Conservation (phyloP, 2,797 vertebrate genomes). For the Podargus strigoides region DNA sequence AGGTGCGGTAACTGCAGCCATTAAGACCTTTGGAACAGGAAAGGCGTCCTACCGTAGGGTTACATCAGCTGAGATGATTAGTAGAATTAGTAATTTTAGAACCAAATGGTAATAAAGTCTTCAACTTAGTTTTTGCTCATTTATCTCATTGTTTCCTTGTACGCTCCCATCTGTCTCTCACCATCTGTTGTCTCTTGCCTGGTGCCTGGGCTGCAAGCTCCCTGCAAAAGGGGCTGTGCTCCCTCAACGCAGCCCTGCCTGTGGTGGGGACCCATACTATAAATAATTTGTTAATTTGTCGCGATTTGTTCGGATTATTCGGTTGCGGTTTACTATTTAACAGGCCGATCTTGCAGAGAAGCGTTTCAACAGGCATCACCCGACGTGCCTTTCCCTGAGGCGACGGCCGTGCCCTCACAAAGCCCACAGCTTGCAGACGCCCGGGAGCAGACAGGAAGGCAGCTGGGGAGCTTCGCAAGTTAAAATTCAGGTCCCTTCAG, state of each 20-base stretch:
- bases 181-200: conserved; percentile 46
- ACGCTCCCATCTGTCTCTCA: conserved; percentile 21
- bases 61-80: background rate
- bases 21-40: background rate
- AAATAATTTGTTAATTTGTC: background rate
- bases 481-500: background rate
- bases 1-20: background rate
- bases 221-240: background rate
- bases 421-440: background rate
- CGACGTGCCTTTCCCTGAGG: accelerated
- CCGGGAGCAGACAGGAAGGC: background rate
- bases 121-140: conserved; percentile 44
- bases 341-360: background rate
- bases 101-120: background rate
- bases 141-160: conserved; percentile 47
- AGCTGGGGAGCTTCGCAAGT: background rate
- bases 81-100: background rate
- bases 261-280: accelerated
- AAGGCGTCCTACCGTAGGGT: background rate
- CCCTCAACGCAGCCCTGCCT: background rate
- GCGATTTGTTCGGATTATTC: accelerated
- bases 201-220: background rate
- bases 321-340: background rate
- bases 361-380: accelerated
- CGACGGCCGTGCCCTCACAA: background rate